phyloP scores from a whole-genome alignment of 2,797 vertebrate species.

The Florisuga fusca region DNA sequence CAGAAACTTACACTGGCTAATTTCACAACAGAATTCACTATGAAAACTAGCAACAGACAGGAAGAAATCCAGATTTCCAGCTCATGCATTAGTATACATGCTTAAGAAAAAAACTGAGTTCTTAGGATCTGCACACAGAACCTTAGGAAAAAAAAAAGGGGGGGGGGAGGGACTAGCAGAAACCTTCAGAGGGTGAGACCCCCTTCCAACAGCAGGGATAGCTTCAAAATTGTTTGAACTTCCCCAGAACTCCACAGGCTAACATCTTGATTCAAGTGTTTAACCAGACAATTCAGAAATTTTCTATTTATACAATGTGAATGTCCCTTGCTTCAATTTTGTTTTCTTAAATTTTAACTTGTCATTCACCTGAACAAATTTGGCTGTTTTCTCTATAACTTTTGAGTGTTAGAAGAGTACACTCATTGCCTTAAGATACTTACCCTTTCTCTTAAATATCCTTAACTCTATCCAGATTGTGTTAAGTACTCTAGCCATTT shows the following conservation, averaged over 20 bases:
- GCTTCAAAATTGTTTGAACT: not conserved
- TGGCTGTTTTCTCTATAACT: not conserved
- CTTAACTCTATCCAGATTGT: not conserved
- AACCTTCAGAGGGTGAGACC: not conserved
- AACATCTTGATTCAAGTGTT: not conserved
- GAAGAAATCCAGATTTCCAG: not conserved
- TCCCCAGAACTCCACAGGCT: not conserved
- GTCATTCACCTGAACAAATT: not conserved
- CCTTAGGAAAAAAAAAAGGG: not conserved
- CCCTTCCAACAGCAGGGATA: not conserved
- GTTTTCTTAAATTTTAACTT: not conserved
- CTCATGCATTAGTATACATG: not conserved
- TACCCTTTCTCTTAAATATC: not conserved
- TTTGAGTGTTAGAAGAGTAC: not conserved
- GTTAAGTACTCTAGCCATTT: not conserved
- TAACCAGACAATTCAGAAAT: not conserved
- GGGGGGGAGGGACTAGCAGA: not conserved
- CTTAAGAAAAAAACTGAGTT: fast-evolving
- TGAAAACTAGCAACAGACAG: not conserved
- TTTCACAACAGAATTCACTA: not conserved
- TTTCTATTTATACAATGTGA: fast-evolving
- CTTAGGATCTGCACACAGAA: not conserved
- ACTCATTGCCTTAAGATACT: fast-evolving
- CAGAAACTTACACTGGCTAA: not conserved
- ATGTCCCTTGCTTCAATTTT: not conserved